Base-by-base conservation (phyloP, 2,888 invertebrate genomes). In the Drosophila neotestacea region DNA sequence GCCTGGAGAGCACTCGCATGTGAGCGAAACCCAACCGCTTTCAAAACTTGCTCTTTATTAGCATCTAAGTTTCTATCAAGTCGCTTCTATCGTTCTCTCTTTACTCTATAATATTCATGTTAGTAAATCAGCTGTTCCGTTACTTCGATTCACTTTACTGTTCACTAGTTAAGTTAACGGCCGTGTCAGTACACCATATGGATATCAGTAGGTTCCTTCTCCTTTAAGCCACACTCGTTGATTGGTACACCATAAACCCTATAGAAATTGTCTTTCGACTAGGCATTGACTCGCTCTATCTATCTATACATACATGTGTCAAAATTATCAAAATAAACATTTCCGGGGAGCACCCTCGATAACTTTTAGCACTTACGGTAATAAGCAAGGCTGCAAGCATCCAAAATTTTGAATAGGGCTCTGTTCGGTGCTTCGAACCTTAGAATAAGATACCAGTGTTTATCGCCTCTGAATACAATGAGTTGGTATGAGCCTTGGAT, bases 1-100 rank as follows among this genome's bases (percentile, higher is more conserved):
- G 73, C 32, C 58, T 91, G 65, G 89, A 90, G 68, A 91, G 91
- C 79, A 91, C 91, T 28, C 90, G 91, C 58, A 91, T 91, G 91
- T 91, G 58, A 81, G 59, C 36, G 30, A 22, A 30, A n/a, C 13
- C 34, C 38, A 41, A 52, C 9, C 58, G 47, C 63, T 61, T 46
- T 44, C 74, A 27, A n/a, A 36, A 28, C 30, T 60, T 52, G 61
- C 67, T 70, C 64, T 46, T 56, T 51, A 42, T 39, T 65, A 59
- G 54, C 41, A 13, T 11, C 10, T 65, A 73, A 73, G 73, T 67
- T 54, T 60, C 32, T 54, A 34, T 30, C 36, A 36, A 67, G 36
- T 55, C 58, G 62, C 61, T 56, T 68, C 64, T 61, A 52, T 41
- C 52, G 39, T 28, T 66, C 70, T 74, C 58, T 68, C 56, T 79